phyloP scores from a whole-genome alignment of 2,113 vertebrate genomes.

The Psilopogon haemacephalus region DNA sequence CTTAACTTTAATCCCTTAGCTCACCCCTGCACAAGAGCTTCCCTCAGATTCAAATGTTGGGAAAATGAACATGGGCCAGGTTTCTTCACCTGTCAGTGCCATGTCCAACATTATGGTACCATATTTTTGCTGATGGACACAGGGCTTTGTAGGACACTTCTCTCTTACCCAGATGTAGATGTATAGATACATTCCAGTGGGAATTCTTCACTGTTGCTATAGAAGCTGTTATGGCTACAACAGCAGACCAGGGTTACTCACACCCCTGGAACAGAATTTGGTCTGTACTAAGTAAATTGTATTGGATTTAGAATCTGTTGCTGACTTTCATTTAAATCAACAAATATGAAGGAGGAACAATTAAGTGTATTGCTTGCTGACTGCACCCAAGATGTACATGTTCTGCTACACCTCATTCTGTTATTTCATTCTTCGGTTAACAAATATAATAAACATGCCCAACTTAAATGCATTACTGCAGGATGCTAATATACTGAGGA shows the following conservation, averaged over 20 bases:
- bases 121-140: neutral
- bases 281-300: neutral
- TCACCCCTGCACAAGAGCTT: neutral
- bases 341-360: slow-evolving; percentile 18
- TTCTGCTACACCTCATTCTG: slow-evolving; percentile 53
- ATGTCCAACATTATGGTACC: neutral
- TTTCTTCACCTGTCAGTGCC: neutral
- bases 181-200: neutral
- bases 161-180: neutral
- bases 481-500: slow-evolving; percentile 62
- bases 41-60: neutral
- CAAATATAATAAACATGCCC: slow-evolving; percentile 53
- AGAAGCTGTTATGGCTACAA: neutral
- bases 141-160: neutral
- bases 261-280: neutral
- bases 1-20: neutral
- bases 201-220: neutral
- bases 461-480: slow-evolving; percentile 63
- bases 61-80: neutral
- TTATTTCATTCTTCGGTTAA: slow-evolving; percentile 49
- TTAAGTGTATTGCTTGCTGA: slow-evolving; percentile 28
- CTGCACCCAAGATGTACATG: slow-evolving; percentile 12
- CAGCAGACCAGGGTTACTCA: neutral
- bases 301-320: slow-evolving; percentile 26
- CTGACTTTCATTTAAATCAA: slow-evolving; percentile 25